These are phyloP conservation scores for Trigoniulus corallinus DNA, from an alignment of 1,140 invertebrate genomes.

Conservation along the genomic window DNA sequence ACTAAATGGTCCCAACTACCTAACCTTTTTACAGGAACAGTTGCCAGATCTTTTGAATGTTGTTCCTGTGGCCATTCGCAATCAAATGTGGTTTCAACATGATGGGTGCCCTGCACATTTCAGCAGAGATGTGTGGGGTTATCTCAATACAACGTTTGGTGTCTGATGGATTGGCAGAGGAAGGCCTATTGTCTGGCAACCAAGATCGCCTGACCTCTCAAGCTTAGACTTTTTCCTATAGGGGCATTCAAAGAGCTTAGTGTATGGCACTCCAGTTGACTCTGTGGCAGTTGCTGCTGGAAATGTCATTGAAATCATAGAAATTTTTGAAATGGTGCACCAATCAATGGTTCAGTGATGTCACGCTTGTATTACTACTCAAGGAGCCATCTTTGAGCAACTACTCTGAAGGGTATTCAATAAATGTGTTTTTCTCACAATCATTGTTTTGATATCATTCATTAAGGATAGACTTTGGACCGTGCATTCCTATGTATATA, in stretches of 20 bases:
- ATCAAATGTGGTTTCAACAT: too few relatives aligned
- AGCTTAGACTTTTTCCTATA: conserved; percentile 26
- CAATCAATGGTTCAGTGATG: neutral
- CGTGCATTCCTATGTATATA: neutral
- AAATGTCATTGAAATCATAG: neutral
- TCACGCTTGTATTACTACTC: neutral
- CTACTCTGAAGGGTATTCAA: neutral
- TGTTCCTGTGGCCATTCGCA: too few relatives aligned
- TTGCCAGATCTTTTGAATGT: too few relatives aligned
- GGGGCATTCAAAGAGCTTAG: conserved; percentile 12
- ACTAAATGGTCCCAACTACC: too few relatives aligned
- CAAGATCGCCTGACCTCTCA: conserved; percentile 26
- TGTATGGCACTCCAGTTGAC: neutral
- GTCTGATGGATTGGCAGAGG: conserved; percentile 23
- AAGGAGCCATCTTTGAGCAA: neutral
- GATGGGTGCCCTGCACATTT: neutral
- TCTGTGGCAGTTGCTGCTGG: neutral
- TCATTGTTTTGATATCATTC: neutral
- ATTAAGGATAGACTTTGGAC: neutral
- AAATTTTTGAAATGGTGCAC: neutral
- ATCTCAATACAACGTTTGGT: conserved; percentile 18
- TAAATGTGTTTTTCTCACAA: too few relatives aligned
- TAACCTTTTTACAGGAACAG: too few relatives aligned
- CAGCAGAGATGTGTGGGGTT: conserved; percentile 12
- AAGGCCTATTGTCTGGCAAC: conserved; percentile 23